Percentiles rank a stretch among this genome's conserved stretches.
phyloP scores from a whole-genome alignment of 1,140 invertebrate genomes.

The Zaprionus gabonicus region DNA sequence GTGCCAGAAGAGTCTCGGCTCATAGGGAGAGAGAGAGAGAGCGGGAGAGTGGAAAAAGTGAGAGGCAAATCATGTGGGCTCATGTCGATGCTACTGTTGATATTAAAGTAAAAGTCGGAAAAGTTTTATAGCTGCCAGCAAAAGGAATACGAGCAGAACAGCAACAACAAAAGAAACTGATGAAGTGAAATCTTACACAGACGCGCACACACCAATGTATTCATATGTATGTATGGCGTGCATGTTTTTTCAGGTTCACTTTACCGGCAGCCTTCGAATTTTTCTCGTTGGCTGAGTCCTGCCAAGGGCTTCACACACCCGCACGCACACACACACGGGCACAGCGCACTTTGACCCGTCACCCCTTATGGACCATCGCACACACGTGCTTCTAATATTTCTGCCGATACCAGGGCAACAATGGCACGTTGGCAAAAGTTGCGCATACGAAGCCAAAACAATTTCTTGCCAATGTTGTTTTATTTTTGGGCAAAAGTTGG shows the following conservation, averaged over 20 bases:
- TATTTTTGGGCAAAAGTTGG: constrained; percentile 66
- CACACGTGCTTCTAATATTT: constrained; percentile 58
- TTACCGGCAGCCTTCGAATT: constrained; percentile 21
- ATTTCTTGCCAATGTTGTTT: constrained; percentile 68
- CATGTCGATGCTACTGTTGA: constrained; percentile 27
- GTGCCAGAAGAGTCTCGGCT: constrained; percentile 9
- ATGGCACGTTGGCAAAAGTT: constrained; percentile 68
- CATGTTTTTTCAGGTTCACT: constrained; percentile 21
- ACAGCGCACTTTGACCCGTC: constrained; percentile 5
- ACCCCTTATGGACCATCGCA: constrained; percentile 1
- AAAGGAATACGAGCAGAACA: constrained; percentile 3
- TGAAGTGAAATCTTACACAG: constrained; percentile 41
- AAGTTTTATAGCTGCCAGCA: constrained; percentile 43
- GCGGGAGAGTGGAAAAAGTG: neutral
- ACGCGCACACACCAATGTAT: neutral
- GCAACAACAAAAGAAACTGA: constrained; percentile 17
- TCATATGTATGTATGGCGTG: constrained; percentile 5
- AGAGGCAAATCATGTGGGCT: constrained; percentile 20
- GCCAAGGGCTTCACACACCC: constrained; percentile 20
- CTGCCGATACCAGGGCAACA: constrained; percentile 50
- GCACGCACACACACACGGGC: neutral
- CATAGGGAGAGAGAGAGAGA: neutral
- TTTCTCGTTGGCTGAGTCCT: constrained; percentile 8
- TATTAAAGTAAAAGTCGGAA: constrained; percentile 40
- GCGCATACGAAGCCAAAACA: constrained; percentile 66